Conservation (phyloP, 2,113 vertebrate genomes). For the Heterocephalus glaber region DNA sequence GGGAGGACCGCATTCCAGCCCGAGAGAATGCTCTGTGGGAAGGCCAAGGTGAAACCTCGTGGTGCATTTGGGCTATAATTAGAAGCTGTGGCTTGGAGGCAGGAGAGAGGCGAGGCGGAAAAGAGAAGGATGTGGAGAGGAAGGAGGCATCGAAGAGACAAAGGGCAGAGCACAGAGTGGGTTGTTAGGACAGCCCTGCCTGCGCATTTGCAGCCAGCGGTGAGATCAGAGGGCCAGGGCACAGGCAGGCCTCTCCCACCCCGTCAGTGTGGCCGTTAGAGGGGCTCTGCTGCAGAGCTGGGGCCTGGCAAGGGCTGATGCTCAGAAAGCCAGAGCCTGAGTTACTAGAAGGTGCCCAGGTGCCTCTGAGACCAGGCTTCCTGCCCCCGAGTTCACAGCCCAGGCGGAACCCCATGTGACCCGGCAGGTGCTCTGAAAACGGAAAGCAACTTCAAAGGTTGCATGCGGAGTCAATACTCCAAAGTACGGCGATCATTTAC, state of each 20-base stretch:
- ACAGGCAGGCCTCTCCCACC: neutral
- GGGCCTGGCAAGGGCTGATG: neutral
- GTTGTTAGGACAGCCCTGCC: neutral
- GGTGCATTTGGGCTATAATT: neutral
- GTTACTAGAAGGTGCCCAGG: neutral
- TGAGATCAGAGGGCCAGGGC: neutral
- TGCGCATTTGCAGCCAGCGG: neutral
- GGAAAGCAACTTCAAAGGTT: constrained; percentile 22
- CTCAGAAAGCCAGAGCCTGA: neutral
- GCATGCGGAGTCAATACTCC: neutral
- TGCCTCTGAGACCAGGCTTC: neutral
- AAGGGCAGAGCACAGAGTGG: neutral
- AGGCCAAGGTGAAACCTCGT: neutral
- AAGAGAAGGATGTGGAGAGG: neutral
- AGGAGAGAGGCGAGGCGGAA: neutral
- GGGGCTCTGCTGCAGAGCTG: neutral
- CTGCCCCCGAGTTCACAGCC: neutral
- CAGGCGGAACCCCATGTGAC: neutral
- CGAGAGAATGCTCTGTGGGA: neutral
- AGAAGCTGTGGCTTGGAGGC: neutral
- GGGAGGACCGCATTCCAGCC: neutral
- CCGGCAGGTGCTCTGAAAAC: neutral
- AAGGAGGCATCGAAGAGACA: neutral
- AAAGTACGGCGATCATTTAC: neutral
- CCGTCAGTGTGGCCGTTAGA: no score